Base-by-base conservation (phyloP, 30 jellyfish, hydroid and myxozoan species). In the Aurelia aurita complex sp. Pacific region DNA sequence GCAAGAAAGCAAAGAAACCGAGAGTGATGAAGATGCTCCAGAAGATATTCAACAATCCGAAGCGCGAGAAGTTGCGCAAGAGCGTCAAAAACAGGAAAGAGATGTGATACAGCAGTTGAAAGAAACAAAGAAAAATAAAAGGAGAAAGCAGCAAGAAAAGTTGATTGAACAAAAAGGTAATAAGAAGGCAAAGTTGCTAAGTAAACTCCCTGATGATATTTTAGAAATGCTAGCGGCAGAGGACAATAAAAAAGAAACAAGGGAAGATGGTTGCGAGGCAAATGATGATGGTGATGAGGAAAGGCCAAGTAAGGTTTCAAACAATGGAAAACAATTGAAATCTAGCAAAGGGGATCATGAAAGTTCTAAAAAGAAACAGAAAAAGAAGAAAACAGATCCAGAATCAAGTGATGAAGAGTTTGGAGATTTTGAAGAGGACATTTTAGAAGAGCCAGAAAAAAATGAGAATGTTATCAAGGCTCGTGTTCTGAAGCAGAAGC, bases 11-110 rank as follows among this genome's bases (percentile, higher is more conserved):
- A 73, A 70, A 35, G 85, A 76, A 10, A 60, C 7, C 1, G 91
- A 54, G 3, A 80, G 81, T 69, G 94, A 77, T 2, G 95, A 90
- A 55, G 97, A 90, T 16, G 94, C 88, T 16, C 97, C 97, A 52
- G 94, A 82, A 53, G 95, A 73, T 53, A 35, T 90, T 1, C 64
- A 91, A 5, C 91, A 38, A 11, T 62, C 76, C 8, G 86, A 83
- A 13, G 84, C 95, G 2, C 77, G 79, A 64, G 52, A 54, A 35
- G 66, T 40, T 11, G 97, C 97, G 2, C 88, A 63, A 15, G 88
- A 82, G 34, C 81, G 85, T 5, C 82, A 33, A n/a, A 64, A 68
- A 40, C 51, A 57, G 38, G 85, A 75, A 40, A 62, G 36, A 10
- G 91, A 90, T 23, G 50, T 85, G 13, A 51, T 62, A 10, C 32